Percentiles rank a stretch among this genome's conserved stretches.
These are phyloP conservation scores for Cantharis flavilabris DNA, from an alignment of 2,888 invertebrate species.

Conservation along the genomic window DNA sequence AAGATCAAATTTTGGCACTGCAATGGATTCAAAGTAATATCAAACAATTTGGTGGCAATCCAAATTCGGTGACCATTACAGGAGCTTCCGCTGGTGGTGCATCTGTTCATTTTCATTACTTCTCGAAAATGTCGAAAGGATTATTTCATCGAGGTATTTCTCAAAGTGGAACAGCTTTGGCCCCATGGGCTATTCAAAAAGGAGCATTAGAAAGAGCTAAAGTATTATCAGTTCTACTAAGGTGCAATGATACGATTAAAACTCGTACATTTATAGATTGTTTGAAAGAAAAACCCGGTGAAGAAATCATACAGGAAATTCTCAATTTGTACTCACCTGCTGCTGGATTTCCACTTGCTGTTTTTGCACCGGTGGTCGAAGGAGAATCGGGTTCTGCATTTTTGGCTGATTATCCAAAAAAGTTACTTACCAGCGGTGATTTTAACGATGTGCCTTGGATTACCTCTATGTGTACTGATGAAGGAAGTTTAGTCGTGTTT, in stretches of 20 bases:
- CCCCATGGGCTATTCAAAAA: slow-evolving; percentile 58
- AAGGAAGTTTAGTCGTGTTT: slow-evolving; percentile 65
- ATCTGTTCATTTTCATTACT: slow-evolving; percentile 70
- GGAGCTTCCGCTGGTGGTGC: slow-evolving; percentile 74
- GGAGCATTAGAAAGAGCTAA: slow-evolving; percentile 63
- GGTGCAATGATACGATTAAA: slow-evolving; percentile 60
- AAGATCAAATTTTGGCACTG: slow-evolving; percentile 70
- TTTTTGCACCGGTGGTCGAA: slow-evolving; percentile 25
- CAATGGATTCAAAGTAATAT: slow-evolving; percentile 59
- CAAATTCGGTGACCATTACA: slow-evolving; percentile 65
- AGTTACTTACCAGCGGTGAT: slow-evolving; percentile 62
- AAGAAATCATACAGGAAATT: not conserved
- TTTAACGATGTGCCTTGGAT: slow-evolving; percentile 71
- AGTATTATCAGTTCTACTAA: slow-evolving; percentile 61
- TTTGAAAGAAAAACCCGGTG: slow-evolving; percentile 53
- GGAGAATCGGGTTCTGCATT: slow-evolving; percentile 62
- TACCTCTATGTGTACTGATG: slow-evolving; percentile 67
- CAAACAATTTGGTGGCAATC: slow-evolving; percentile 67
- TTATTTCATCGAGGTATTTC: slow-evolving; percentile 65
- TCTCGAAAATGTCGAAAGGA: slow-evolving; percentile 62
- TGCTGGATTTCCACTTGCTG: not conserved
- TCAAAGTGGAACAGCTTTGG: slow-evolving; percentile 68
- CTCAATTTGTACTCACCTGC: not conserved
- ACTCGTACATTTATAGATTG: slow-evolving; percentile 64
- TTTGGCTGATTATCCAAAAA: slow-evolving; percentile 65